phyloP scores from a whole-genome alignment of 2,888 invertebrate species.

The Myopa testacea region DNA sequence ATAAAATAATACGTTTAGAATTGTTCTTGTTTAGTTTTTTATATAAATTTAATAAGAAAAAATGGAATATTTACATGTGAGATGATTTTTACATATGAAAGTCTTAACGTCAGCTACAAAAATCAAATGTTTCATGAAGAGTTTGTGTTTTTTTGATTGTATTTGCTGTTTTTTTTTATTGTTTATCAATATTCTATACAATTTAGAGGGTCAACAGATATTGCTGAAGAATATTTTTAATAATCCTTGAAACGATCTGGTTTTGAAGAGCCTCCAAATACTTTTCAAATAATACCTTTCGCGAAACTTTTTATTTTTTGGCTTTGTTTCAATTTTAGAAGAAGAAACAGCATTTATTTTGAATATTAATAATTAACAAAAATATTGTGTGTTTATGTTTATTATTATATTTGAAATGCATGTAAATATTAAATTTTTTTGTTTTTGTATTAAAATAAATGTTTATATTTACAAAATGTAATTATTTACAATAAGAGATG shows the following conservation, averaged over 20 bases:
- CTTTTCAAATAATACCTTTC: not conserved
- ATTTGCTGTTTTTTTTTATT: not conserved
- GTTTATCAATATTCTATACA: not conserved
- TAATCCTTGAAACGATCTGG: too few relatives aligned
- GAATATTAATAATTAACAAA: slow-evolving; percentile 51
- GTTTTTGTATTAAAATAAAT: slow-evolving; percentile 11
- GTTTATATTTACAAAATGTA: slow-evolving; percentile 61
- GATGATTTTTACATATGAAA: slow-evolving; percentile 35
- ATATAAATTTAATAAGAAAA: slow-evolving; percentile 38
- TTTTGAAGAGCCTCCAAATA: too few relatives aligned
- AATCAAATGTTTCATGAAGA: not conserved
- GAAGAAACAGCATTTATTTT: slow-evolving; percentile 54
- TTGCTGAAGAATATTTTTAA: too few relatives aligned
- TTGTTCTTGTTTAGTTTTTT: not conserved
- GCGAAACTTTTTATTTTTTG: not conserved
- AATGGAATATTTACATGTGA: slow-evolving; percentile 52
- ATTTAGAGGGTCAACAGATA: too few relatives aligned
- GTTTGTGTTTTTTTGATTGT: not conserved
- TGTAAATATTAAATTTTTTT: slow-evolving; percentile 44
- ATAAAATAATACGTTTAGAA: not conserved
- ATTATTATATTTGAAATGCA: slow-evolving; percentile 23
- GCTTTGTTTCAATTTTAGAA: slow-evolving; percentile 45
- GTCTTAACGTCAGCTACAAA: slow-evolving; percentile 9
- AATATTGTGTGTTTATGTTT: slow-evolving; percentile 38
- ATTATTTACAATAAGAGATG: slow-evolving; percentile 64